These are phyloP conservation scores for Anableps anableps DNA, from an alignment of 2,797 vertebrate genomes.

Conservation along the genomic window DNA sequence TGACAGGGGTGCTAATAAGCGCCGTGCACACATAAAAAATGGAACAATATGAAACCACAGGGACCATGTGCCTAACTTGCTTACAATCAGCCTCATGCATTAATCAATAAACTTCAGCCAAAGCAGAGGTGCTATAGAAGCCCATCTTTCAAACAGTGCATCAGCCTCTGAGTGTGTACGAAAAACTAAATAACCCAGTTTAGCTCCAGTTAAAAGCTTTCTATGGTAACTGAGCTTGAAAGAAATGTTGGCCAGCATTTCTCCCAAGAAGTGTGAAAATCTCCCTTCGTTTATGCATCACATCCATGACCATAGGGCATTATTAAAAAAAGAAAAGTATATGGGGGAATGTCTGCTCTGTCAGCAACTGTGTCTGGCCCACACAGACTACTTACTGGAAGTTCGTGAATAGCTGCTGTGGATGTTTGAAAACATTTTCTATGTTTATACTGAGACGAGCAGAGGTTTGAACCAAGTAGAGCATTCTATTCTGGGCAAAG, in stretches of 20 bases:
- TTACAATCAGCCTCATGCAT: slow-evolving; percentile 12
- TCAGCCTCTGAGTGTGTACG: not conserved
- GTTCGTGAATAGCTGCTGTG: slow-evolving; percentile 9
- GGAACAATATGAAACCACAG: not conserved
- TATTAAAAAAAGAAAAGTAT: slow-evolving; percentile 35
- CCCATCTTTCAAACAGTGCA: slow-evolving; percentile 3
- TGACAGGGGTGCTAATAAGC: slow-evolving; percentile 13
- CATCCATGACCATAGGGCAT: slow-evolving; percentile 47
- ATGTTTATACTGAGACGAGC: slow-evolving; percentile 4
- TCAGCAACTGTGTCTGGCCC: slow-evolving; percentile 49
- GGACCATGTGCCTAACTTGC: not conserved
- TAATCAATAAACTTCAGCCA: not conserved
- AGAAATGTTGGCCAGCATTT: slow-evolving; percentile 35
- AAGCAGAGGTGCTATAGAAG: slow-evolving; percentile 9
- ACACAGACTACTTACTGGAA: slow-evolving; percentile 10
- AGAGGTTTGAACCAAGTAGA: not conserved
- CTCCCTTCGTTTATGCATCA: slow-evolving; percentile 33
- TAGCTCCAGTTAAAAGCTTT: slow-evolving; percentile 15
- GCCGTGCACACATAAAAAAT: slow-evolving; percentile 3
- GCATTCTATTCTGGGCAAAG: not conserved
- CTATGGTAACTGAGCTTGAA: slow-evolving; percentile 33
- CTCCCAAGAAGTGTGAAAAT: slow-evolving; percentile 21
- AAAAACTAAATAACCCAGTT: not conserved
- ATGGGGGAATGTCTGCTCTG: slow-evolving; percentile 42
- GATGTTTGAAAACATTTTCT: slow-evolving; percentile 12